These are phyloP conservation scores for Octodon degus DNA, from an alignment of 2,113 vertebrate species.

Conservation along the genomic window DNA sequence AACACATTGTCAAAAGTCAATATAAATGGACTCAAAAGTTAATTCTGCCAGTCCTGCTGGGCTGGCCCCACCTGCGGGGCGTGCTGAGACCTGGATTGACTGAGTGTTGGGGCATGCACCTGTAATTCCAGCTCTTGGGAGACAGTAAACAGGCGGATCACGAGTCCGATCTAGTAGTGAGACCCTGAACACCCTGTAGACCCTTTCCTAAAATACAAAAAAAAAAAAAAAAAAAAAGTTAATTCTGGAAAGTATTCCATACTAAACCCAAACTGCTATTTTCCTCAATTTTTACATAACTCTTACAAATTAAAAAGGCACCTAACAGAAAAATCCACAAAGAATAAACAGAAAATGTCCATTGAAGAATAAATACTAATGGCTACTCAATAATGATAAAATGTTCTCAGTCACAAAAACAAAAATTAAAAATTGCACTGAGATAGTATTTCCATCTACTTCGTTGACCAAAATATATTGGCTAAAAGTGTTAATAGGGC, in stretches of 20 bases:
- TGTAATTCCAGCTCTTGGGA: too few relatives aligned
- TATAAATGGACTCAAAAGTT: not conserved
- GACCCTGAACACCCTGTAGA: too few relatives aligned
- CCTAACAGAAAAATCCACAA: not conserved
- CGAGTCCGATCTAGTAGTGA: too few relatives aligned
- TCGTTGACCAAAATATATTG: not conserved
- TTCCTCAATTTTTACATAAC: not conserved
- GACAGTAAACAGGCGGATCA: too few relatives aligned
- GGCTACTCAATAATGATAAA: not conserved
- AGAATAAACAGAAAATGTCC: not conserved
- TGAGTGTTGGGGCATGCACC: too few relatives aligned
- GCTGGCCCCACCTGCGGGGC: too few relatives aligned
- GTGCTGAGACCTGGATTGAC: too few relatives aligned
- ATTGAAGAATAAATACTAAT: not conserved
- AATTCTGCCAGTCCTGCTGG: too few relatives aligned
- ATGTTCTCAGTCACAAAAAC: not conserved
- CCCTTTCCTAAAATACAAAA: too few relatives aligned
- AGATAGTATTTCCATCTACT: not conserved
- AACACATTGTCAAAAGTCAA: not conserved
- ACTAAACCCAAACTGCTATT: not conserved
- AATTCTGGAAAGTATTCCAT: not conserved
- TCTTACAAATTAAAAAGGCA: not conserved
- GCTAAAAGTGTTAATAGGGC: not conserved
- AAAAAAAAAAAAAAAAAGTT: not conserved
- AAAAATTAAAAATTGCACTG: not conserved